phyloP scores from a whole-genome alignment of 2,888 invertebrate species.

The Pyrocoelia pectoralis region DNA sequence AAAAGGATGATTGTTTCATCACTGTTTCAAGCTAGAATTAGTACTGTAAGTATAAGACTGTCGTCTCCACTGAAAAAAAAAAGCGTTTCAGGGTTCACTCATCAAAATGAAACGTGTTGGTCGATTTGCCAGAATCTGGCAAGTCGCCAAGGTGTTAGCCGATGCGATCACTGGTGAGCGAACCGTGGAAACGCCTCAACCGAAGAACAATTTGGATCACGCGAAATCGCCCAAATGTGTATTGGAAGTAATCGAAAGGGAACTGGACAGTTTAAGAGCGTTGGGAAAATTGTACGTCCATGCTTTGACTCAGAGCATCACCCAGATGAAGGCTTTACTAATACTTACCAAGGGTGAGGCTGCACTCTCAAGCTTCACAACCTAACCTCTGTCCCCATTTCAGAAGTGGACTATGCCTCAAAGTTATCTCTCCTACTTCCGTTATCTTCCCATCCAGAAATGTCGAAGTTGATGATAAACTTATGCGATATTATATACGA shows the following conservation, averaged over 20 bases:
- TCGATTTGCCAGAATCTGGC: too few species aligned
- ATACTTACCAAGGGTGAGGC: background rate
- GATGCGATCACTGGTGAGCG: too few species aligned
- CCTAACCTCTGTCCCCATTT: too few species aligned
- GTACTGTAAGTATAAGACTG: background rate
- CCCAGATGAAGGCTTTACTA: background rate
- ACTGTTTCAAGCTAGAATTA: background rate
- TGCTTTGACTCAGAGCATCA: background rate
- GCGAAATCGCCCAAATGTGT: too few species aligned
- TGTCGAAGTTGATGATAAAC: conserved; percentile 39
- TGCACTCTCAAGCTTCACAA: too few species aligned
- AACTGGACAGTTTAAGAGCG: background rate
- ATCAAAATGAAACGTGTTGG: too few species aligned
- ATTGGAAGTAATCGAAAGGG: too few species aligned
- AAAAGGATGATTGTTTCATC: conserved; percentile 47
- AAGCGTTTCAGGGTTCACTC: too few species aligned
- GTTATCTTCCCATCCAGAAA: conserved; percentile 69
- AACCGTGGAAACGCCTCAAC: too few species aligned
- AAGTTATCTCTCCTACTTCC: conserved; percentile 76
- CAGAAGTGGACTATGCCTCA: background rate
- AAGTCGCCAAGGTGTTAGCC: too few species aligned
- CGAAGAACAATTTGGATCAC: too few species aligned
- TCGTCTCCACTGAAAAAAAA: too few species aligned
- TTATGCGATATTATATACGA: conserved; percentile 41
- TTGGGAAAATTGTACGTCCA: background rate